Percentiles rank a stretch among this genome's conserved stretches.
Evolutionary conservation across 2,888 invertebrate genomes (phyloP).

Genomic region (Ichneumoninae sp.): DNA sequence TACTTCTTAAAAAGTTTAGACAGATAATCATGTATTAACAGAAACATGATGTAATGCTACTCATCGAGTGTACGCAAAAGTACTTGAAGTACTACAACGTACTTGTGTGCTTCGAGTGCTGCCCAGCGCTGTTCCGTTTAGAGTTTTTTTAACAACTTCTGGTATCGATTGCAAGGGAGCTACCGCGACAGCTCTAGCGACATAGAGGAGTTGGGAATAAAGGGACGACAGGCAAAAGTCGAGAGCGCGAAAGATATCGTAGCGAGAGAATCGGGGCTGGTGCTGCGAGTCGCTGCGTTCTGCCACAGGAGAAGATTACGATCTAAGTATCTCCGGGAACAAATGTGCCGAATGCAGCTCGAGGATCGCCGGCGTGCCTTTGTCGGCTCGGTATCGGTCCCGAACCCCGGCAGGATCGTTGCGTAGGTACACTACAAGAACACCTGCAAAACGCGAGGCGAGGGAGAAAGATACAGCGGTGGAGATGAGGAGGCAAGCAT

Average conservation of each 20-base stretch:
- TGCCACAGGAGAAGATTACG: conserved; percentile 54
- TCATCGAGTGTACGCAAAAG: too few relatives aligned
- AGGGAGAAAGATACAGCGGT: conserved; percentile 82
- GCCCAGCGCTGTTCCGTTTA: neutral
- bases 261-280: conserved; percentile 31
- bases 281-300: conserved; percentile 38
- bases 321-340: conserved; percentile 76
- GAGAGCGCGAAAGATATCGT: conserved; percentile 15
- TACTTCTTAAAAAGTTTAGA: too few relatives aligned
- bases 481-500: conserved; percentile 75
- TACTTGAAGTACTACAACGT: too few relatives aligned
- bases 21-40: too few relatives aligned
- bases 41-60: too few relatives aligned
- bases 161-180: neutral
- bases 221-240: conserved; percentile 1
- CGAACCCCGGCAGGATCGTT: conserved; percentile 47
- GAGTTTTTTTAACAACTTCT: neutral
- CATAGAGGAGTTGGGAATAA: conserved; percentile 12
- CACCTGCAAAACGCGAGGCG: conserved; percentile 56
- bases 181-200: neutral
- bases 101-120: too few relatives aligned
- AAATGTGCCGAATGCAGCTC: conserved; percentile 74
- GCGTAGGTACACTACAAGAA: conserved; percentile 58
- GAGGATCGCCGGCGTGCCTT: conserved; percentile 75
- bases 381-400: conserved; percentile 55